Percentiles rank a stretch among this genome's conserved stretches.
These are phyloP conservation scores for Acropora tenuis DNA, from an alignment of 64 coral and sea anemone genomes.

Conservation along the genomic window DNA sequence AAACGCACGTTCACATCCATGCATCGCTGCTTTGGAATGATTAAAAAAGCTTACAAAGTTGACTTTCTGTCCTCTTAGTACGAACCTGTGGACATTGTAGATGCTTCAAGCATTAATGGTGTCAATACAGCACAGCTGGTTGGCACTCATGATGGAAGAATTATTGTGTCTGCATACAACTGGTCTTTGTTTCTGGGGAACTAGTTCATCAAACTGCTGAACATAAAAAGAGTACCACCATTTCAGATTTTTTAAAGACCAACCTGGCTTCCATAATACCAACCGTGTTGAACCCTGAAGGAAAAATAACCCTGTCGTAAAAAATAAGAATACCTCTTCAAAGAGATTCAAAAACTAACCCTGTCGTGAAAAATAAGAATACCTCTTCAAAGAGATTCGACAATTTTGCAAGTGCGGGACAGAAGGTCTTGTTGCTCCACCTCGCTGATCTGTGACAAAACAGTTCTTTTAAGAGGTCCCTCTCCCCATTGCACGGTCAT, in stretches of 20 bases:
- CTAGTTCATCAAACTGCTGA: neutral
- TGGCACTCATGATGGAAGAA: neutral
- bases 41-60: neutral
- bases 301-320: neutral
- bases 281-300: too few species aligned
- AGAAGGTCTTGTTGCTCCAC: neutral
- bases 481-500: neutral
- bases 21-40: neutral
- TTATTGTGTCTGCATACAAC: neutral
- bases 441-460: neutral
- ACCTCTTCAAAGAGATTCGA: neutral
- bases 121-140: neutral
- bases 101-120: neutral
- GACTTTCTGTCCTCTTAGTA: neutral
- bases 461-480: neutral
- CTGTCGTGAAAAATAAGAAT: neutral
- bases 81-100: neutral
- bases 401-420: neutral
- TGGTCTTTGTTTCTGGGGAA: neutral
- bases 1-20: conserved; percentile 46
- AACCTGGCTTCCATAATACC: neutral
- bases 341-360: neutral
- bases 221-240: neutral
- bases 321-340: neutral
- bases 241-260: neutral